phyloP scores from a whole-genome alignment of 1,140 invertebrate species.

The Papilio xuthus region DNA sequence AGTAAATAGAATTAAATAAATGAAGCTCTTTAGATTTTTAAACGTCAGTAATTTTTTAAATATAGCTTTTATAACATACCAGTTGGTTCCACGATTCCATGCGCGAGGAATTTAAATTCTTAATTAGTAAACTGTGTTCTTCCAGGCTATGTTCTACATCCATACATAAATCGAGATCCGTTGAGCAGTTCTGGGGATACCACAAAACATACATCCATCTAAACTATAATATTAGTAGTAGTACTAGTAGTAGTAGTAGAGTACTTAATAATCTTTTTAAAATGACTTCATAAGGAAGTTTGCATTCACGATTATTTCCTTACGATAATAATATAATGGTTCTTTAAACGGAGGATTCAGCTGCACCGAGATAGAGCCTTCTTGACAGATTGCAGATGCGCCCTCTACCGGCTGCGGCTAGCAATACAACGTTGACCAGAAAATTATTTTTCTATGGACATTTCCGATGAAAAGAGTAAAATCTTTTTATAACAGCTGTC shows the following conservation, averaged over 20 bases:
- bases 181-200: no score
- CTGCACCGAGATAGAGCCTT: conserved; percentile 17
- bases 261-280: background rate
- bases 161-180: no score
- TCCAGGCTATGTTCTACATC: no score
- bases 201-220: no score
- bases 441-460: background rate
- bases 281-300: background rate
- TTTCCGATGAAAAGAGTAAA: background rate
- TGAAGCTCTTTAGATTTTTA: background rate
- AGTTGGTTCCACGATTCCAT: no score
- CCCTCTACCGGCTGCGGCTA: conserved; percentile 23
- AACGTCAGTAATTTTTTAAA: no score
- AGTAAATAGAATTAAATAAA: background rate
- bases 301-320: background rate
- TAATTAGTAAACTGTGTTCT: no score
- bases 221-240: no score
- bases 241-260: no score
- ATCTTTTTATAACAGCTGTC: no score
- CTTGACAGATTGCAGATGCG: conserved; percentile 39
- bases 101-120: no score
- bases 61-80: no score
- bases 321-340: conserved; percentile 3
- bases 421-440: background rate
- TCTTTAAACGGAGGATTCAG: background rate